Evolutionary conservation across 2,113 vertebrate species (phyloP).

Genomic region (Ictalurus punctatus): DNA sequence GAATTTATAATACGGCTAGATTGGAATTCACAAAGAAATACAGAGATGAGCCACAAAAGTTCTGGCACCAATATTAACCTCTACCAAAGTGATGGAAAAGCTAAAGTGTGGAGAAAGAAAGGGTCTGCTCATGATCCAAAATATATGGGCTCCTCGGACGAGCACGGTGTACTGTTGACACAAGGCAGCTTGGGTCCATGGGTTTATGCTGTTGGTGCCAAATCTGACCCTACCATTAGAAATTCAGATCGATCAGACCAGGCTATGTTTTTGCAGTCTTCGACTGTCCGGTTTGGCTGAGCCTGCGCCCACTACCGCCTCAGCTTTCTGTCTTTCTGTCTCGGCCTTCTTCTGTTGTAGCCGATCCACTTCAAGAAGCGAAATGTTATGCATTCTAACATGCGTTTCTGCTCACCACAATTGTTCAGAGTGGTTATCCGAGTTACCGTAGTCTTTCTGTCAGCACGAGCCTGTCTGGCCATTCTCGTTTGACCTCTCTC

Average conservation of each 20-base stretch:
- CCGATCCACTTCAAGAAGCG: background rate
- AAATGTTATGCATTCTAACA: background rate
- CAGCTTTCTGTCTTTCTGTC: background rate
- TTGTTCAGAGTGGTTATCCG: background rate
- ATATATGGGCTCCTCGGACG: too few species aligned
- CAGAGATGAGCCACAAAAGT: too few species aligned
- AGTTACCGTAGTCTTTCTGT: background rate
- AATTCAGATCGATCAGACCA: background rate
- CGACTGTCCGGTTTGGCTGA: background rate
- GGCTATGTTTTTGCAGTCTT: background rate
- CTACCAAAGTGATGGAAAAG: too few species aligned
- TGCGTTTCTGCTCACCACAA: background rate
- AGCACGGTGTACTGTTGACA: too few species aligned
- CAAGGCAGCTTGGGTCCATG: background rate
- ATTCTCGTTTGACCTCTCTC: background rate
- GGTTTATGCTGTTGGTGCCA: background rate
- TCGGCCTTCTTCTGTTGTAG: background rate
- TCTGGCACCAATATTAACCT: too few species aligned
- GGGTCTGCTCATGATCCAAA: too few species aligned
- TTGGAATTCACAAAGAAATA: too few species aligned
- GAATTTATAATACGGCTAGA: too few species aligned
- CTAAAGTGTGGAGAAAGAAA: too few species aligned
- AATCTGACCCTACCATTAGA: background rate
- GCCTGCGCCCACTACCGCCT: background rate
- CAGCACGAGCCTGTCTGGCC: background rate